These are phyloP conservation scores for Ericerus pela DNA, from an alignment of 1,140 invertebrate species.

Conservation along the genomic window DNA sequence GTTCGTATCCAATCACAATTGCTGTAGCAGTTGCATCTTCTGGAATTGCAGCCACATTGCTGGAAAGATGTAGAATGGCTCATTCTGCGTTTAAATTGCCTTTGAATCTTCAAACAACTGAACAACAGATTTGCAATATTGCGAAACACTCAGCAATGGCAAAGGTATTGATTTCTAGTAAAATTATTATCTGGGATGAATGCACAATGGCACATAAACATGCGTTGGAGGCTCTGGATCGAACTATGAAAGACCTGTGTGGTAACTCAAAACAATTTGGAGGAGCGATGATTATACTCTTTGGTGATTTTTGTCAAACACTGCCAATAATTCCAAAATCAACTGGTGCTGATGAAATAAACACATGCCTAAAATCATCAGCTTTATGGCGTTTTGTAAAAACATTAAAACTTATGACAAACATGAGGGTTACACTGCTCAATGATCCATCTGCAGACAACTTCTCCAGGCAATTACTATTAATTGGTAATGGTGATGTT, in stretches of 20 bases:
- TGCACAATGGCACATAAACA: constrained; percentile 29
- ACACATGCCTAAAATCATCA: constrained; percentile 23
- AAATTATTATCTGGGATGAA: constrained; percentile 32
- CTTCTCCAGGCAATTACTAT: no score
- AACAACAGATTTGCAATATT: constrained; percentile 25
- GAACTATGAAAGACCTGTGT: constrained; percentile 15
- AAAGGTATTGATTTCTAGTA: constrained; percentile 13
- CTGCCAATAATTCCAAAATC: no score
- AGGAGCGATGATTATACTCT: constrained; percentile 24
- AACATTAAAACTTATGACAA: constrained; percentile 29
- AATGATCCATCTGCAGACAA: constrained; percentile 19
- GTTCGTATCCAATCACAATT: not conserved
- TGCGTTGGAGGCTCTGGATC: constrained; percentile 26
- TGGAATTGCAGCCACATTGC: constrained; percentile 32
- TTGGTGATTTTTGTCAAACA: constrained; percentile 31
- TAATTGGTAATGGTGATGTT: no score
- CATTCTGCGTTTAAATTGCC: constrained; percentile 31
- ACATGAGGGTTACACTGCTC: constrained; percentile 26
- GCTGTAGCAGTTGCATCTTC: constrained; percentile 23
- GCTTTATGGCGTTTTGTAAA: constrained; percentile 26
- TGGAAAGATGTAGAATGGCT: constrained; percentile 30
- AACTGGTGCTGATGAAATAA: not conserved
- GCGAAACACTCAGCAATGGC: constrained; percentile 11
- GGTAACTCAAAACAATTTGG: constrained; percentile 17
- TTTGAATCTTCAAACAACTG: constrained; percentile 19